Evolutionary conservation across 2,797 vertebrate species (phyloP), one percentile per base, ranked within the genome.

Genomic region (Channallabes apus): DNA sequence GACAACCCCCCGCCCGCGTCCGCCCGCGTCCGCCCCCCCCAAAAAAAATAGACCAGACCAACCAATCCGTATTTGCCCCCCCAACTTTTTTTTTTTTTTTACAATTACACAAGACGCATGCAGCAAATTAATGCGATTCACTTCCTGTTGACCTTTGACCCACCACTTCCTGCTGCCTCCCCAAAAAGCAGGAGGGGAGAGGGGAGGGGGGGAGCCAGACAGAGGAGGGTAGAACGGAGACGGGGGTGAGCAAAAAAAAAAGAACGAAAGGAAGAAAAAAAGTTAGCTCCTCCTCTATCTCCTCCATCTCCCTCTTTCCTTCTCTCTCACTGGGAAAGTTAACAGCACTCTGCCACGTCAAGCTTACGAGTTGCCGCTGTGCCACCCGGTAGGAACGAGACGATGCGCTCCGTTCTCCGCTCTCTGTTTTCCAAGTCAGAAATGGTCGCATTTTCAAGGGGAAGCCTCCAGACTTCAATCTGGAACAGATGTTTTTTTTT

Each of bases 111-210:
- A 89, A 88, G 80, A 85, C 91, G 54, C 76, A 85, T 89, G 87
- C 38, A 82, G 59, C 92, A 94, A 95, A 94, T 93, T 92, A 96
- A 95, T 94, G 94, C 87, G 85, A 93, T 91, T 94, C 94, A 94
- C 96, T 97, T 97, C 97, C 96, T 96, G 96, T 95, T 96, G 94
- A 96, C 96, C 97, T 96, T 94, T 96, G 94, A 96, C 96, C 97
- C 94, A 93, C 88, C 95, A 95, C 94, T 96, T 95, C 94, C 95
- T 94, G 93, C 92, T 91, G 90, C 91, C 93, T 91, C 89, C 86
- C 86, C 84, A 91, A 93, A 89, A 90, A 90, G 86, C 73, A 69
- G 78, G 54, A 87, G 82, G 85, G 86, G 32, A 32, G 32, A 32
- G 32, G 32, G 32, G 32, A 3, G 32, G 81, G 85, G 79, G 87